Base-by-base conservation (phyloP, 2,113 vertebrate genomes). In the Bagarius yarrelli region DNA sequence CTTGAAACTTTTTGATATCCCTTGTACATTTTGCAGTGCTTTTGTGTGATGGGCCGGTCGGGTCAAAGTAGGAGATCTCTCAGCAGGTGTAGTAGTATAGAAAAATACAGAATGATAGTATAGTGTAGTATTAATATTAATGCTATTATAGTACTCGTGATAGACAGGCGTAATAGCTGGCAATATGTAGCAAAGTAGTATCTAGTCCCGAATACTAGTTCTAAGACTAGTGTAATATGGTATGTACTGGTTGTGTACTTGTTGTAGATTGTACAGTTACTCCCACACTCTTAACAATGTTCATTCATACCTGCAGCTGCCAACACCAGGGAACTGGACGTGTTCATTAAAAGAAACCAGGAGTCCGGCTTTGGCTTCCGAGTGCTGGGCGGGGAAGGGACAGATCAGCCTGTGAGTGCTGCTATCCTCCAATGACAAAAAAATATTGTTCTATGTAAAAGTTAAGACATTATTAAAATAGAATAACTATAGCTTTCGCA, bases 351-450 rank as follows among this genome's bases (percentile, higher is more conserved):
- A 85, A 93, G 97, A 81, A 97, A 98, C 86, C 96, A 99, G 86
- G 98, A 99, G 85, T 97, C 96, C 0, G 98, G 98, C 53, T 99
- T 99, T 85, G 96, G 98, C 66, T 99, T 99, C 92, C 92, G 98
- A 15, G 97, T 99, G 34, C 94, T 99, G 0, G 98, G 98, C 83
- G 98, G 98, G 75, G 98, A 99, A 11, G 97, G 96, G 21, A 95
- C 96, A 0, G 97, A 98, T 83, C 96, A 99, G 72, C 95, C 98
- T 1, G 98, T 99, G 89, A 96, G 98, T 93, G 14, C 0, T 64
- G 15, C 5, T 13, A 8, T 32, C 8, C 14, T 27, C 44, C 9
- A 50, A 2, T 14, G n/a, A 67, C 44, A 4, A 16, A 64, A 2
- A 23, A 23, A 14, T 25, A n/a, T 44, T 44, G 5, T n/a, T 19